Evolutionary conservation across 2,113 vertebrate species (phyloP).

Genomic region (Stigmatopora nigra): DNA sequence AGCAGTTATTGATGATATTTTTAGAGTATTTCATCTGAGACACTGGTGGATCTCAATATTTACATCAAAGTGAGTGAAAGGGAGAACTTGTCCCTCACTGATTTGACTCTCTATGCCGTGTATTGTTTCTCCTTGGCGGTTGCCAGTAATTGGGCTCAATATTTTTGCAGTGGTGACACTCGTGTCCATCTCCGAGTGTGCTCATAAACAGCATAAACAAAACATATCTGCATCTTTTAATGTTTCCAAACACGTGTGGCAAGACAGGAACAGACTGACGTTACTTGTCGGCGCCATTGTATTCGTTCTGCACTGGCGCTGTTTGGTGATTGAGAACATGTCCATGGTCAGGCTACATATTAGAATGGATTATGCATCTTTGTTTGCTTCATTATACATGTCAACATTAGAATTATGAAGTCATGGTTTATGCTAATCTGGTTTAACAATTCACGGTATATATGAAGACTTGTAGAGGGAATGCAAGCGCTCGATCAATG

Average conservation of each 20-base stretch:
- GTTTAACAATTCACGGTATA: slow-evolving; percentile 24
- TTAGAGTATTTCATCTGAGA: slow-evolving; percentile 1
- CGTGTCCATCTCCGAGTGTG: slow-evolving; percentile 2
- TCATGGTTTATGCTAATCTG: slow-evolving; percentile 21
- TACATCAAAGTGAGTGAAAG: slow-evolving; percentile 5
- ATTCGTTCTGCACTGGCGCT: slow-evolving; percentile 36
- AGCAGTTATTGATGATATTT: slow-evolving; percentile 1
- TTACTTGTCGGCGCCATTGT: slow-evolving; percentile 11
- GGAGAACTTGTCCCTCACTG: slow-evolving; percentile 18
- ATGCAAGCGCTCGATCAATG: background rate
- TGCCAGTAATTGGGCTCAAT: slow-evolving; percentile 3
- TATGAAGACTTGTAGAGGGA: slow-evolving; percentile 35
- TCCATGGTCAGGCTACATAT: slow-evolving; percentile 37
- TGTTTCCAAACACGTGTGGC: slow-evolving; percentile 15
- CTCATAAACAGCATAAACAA: slow-evolving; percentile 30
- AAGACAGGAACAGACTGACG: slow-evolving; percentile 1
- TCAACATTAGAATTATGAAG: slow-evolving; percentile 28
- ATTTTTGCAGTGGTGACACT: slow-evolving; percentile 5
- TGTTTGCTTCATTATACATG: slow-evolving; percentile 42
- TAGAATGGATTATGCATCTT: slow-evolving; percentile 32
- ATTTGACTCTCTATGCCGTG: slow-evolving; percentile 5
- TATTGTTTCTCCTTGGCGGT: slow-evolving; percentile 20
- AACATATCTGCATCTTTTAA: slow-evolving; percentile 12
- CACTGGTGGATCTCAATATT: slow-evolving; percentile 8
- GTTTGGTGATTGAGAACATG: slow-evolving; percentile 26